Percentiles rank a stretch among this genome's conserved stretches.
These are phyloP conservation scores for Sylvilagus bachmani DNA, from an alignment of 2,113 vertebrate genomes.

Conservation along the genomic window DNA sequence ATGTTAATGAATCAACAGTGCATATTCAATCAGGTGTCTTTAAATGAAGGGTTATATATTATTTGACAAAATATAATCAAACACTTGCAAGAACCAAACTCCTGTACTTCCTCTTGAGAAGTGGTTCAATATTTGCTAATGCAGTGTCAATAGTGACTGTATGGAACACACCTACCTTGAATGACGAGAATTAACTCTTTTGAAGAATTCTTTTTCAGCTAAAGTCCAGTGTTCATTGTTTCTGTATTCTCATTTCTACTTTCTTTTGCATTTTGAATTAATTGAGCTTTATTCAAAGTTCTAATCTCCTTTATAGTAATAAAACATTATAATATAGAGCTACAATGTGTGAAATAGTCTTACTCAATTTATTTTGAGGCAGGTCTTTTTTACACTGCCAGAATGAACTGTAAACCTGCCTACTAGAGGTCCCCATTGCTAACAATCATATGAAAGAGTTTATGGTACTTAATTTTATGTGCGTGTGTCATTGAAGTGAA, in stretches of 20 bases:
- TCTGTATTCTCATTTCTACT: background rate
- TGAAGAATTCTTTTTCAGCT: background rate
- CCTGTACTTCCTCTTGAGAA: background rate
- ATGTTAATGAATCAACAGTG: background rate
- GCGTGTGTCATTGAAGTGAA: background rate
- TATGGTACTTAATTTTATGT: background rate
- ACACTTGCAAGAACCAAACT: background rate
- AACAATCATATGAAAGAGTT: background rate
- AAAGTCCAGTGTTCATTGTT: background rate
- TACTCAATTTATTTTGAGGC: background rate
- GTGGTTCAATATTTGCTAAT: background rate
- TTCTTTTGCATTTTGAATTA: background rate
- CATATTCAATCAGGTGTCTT: background rate
- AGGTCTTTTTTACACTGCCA: background rate
- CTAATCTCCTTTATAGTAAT: background rate
- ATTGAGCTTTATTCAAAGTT: slow-evolving; percentile 10
- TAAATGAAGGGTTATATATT: background rate
- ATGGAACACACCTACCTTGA: background rate
- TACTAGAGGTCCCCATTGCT: background rate
- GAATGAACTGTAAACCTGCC: background rate
- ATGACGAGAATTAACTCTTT: background rate
- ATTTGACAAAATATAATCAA: background rate
- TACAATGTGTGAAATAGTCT: background rate
- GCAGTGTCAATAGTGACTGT: background rate
- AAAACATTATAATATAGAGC: background rate